Percentiles rank a stretch among this genome's conserved stretches.
Evolutionary conservation across 2,888 invertebrate genomes (phyloP).

Genomic region (Caenorhabditis uteleia): DNA sequence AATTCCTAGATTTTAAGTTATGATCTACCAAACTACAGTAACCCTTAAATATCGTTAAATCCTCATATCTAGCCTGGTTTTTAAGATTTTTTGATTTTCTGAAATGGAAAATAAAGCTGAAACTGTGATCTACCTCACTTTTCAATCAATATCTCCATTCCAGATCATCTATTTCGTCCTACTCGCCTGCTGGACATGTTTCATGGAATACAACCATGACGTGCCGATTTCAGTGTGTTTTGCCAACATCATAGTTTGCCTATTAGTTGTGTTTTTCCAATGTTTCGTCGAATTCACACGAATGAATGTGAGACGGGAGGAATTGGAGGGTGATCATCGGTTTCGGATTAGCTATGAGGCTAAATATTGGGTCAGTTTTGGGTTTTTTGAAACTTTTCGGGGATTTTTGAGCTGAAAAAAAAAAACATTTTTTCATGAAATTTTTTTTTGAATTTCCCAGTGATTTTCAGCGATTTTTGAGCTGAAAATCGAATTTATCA

Average conservation of each 20-base stretch:
- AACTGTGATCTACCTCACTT: background rate
- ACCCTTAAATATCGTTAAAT: too few relatives aligned
- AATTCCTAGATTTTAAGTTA: too few relatives aligned
- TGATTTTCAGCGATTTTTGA: too few relatives aligned
- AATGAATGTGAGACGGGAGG: slow-evolving; percentile 25
- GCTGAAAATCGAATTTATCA: too few relatives aligned
- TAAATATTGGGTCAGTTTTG: slow-evolving; percentile 22
- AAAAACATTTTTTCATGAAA: background rate
- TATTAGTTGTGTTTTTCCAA: slow-evolving; percentile 11
- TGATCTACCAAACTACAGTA: too few relatives aligned
- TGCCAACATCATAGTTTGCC: slow-evolving; percentile 24
- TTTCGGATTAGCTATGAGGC: slow-evolving; percentile 31
- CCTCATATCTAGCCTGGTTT: too few relatives aligned
- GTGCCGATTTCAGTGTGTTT: slow-evolving; percentile 20
- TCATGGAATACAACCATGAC: slow-evolving; percentile 6
- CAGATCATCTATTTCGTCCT: slow-evolving; percentile 13
- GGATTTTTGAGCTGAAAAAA: background rate
- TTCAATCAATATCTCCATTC: slow-evolving; percentile 5
- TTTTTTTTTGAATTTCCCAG: too few relatives aligned
- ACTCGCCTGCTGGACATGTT: slow-evolving; percentile 14
- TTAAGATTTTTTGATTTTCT: background rate
- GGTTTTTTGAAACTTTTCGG: background rate
- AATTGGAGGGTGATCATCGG: slow-evolving; percentile 14
- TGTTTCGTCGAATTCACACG: slow-evolving; percentile 25
- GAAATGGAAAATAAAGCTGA: background rate